Base-by-base conservation (phyloP, 2,888 invertebrate species). In the Acanthosepion esculentum region DNA sequence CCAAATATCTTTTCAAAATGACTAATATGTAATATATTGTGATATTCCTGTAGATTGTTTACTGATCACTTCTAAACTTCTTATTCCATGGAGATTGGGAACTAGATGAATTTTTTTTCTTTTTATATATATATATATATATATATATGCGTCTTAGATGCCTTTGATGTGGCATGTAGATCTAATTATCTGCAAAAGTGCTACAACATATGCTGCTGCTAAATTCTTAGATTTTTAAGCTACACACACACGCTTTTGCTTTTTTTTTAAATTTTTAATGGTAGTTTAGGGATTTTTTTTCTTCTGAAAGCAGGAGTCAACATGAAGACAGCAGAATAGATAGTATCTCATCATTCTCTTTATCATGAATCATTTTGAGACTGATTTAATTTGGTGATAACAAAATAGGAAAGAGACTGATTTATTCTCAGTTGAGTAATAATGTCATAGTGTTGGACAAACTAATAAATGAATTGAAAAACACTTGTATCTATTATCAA, bases 11-110 rank as follows among this genome's bases (percentile, higher is more conserved):
- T 78, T n/a, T 78, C 78, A 78, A 78, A 78, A 78, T 78, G 78
- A 78, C 78, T 78, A 78, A 78, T 78, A 78, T 78, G 78, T n/a
- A 78, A 78, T 78, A 78, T 33, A 78, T 78, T 78, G 78, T 78
- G 78, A 78, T n/a, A n/a, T 78, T 78, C 78, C 78, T 78, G 78
- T 78, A 78, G n/a, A 78, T 78, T 78, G 78, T 78, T 78, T 78
- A 78, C 78, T 78, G 78, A 78, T 78, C 78, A 78, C 78, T 78
- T 78, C 78, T 78, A 78, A 78, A 78, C 78, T 78, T 78, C 78
- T 78, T 78, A 78, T 78, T 78, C 78, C 78, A 33, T 78, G n/a
- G 78, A 78, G 78, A 78, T 78, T 33, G 33, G 78, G 78, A 78
- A 78, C 78, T 78, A 78, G n/a, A 78, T 33, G n/a, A n/a, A 78